Percentiles rank a stretch among this genome's conserved stretches.
Evolutionary conservation across 2,113 vertebrate genomes (phyloP).

Genomic region (Ifrita kowaldi): DNA sequence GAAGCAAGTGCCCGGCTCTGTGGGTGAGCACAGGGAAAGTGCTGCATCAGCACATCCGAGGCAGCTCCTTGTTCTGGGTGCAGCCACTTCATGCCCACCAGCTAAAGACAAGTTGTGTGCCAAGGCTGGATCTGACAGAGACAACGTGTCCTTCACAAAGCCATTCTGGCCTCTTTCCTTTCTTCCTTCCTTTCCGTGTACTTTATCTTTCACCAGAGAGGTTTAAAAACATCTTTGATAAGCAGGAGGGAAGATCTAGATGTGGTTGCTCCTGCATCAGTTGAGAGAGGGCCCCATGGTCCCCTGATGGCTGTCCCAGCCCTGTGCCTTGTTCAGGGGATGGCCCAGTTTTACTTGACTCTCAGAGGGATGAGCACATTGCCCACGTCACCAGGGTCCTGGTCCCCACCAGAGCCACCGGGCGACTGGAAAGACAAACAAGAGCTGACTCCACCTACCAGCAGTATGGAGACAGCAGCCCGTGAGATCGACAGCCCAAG

Average conservation of each 20-base stretch:
- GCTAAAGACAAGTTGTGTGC: not conserved
- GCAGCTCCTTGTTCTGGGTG: not conserved
- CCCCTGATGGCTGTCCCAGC: not conserved
- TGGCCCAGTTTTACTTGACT: not conserved
- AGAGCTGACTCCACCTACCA: conserved; percentile 46
- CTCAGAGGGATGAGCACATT: not conserved
- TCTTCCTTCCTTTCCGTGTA: not conserved
- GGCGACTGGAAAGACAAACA: conserved; percentile 34
- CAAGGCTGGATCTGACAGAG: not conserved
- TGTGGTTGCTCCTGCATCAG: not conserved
- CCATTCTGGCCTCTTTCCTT: not conserved
- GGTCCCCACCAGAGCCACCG: not conserved
- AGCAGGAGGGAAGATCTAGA: not conserved
- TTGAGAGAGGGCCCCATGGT: not conserved
- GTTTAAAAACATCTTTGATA: not conserved
- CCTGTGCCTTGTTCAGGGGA: not conserved
- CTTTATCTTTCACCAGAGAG: not conserved
- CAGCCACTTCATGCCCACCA: not conserved
- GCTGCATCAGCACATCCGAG: not conserved
- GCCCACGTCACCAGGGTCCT: not conserved
- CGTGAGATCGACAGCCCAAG: conserved; percentile 29
- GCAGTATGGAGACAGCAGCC: conserved; percentile 48
- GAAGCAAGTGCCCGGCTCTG: not conserved
- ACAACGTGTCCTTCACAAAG: not conserved
- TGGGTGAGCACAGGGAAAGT: not conserved